These are phyloP conservation scores for Phenganax subtilis DNA, from an alignment of 92 coral and sea anemone species.

Conservation along the genomic window DNA sequence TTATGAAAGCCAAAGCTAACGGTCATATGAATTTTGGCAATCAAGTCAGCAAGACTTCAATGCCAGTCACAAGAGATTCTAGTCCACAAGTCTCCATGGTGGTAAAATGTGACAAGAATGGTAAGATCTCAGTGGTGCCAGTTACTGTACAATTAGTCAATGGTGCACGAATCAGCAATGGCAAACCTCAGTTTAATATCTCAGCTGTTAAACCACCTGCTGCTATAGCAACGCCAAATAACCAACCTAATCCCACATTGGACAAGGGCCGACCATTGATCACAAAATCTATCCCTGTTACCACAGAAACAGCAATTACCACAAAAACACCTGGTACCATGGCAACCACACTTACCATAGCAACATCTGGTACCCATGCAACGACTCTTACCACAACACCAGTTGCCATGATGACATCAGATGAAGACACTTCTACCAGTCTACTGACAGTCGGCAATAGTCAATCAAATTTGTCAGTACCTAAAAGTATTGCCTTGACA, in stretches of 20 bases:
- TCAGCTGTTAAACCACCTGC: not conserved
- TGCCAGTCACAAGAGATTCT: not conserved
- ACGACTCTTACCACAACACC: not conserved
- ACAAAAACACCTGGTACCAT: not conserved
- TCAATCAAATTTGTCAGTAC: not conserved
- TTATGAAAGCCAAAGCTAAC: too few species aligned
- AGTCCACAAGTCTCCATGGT: slow-evolving; percentile 6
- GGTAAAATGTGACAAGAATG: slow-evolving; percentile 7
- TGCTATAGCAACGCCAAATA: not conserved
- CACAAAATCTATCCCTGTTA: not conserved
- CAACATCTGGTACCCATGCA: not conserved
- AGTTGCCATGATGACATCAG: not conserved
- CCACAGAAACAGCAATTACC: not conserved
- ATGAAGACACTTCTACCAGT: not conserved
- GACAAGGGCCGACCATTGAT: not conserved
- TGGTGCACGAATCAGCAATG: not conserved
- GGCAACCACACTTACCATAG: not conserved
- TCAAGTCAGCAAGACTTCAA: not conserved
- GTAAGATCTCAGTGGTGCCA: slow-evolving; percentile 12
- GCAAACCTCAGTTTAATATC: not conserved
- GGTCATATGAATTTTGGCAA: too few species aligned
- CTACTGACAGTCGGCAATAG: not conserved
- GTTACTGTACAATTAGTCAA: not conserved
- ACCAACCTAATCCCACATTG: not conserved
- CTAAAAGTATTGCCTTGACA: not conserved